Evolutionary conservation across 1,140 invertebrate genomes (phyloP).

Genomic region (Camponotus floridanus): DNA sequence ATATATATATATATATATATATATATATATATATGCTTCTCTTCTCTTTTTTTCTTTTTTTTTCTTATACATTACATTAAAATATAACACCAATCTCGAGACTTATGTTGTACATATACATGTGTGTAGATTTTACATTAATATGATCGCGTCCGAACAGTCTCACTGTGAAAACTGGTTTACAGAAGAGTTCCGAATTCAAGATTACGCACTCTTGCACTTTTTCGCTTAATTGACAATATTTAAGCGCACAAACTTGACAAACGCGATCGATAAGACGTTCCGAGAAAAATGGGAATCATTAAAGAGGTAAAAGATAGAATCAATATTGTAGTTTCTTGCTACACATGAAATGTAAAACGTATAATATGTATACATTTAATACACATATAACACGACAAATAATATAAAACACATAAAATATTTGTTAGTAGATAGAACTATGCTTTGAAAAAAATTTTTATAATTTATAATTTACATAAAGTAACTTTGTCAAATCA

Average conservation of each 20-base stretch:
- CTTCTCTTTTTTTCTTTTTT: slow-evolving; percentile 18
- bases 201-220: slow-evolving; percentile 59
- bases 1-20: too few relatives aligned
- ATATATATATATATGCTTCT: not conserved
- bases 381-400: not conserved
- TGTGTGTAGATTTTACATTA: slow-evolving; percentile 63
- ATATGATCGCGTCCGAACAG: slow-evolving; percentile 67
- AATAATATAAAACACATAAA: not conserved
- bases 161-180: slow-evolving; percentile 55
- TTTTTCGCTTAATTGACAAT: slow-evolving; percentile 69
- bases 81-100: slow-evolving; percentile 77
- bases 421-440: not conserved
- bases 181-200: slow-evolving; percentile 73
- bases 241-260: slow-evolving; percentile 46
- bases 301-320: not conserved
- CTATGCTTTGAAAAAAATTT: not conserved
- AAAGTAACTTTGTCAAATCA: not conserved
- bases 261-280: slow-evolving; percentile 43
- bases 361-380: too few relatives aligned
- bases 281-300: not conserved
- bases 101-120: slow-evolving; percentile 71
- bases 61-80: slow-evolving; percentile 74
- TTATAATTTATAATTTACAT: too few relatives aligned
- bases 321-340: not conserved
- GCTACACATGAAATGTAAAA: too few relatives aligned